These are phyloP conservation scores for Aricia agestis DNA, from an alignment of 1,140 invertebrate species.

Conservation along the genomic window DNA sequence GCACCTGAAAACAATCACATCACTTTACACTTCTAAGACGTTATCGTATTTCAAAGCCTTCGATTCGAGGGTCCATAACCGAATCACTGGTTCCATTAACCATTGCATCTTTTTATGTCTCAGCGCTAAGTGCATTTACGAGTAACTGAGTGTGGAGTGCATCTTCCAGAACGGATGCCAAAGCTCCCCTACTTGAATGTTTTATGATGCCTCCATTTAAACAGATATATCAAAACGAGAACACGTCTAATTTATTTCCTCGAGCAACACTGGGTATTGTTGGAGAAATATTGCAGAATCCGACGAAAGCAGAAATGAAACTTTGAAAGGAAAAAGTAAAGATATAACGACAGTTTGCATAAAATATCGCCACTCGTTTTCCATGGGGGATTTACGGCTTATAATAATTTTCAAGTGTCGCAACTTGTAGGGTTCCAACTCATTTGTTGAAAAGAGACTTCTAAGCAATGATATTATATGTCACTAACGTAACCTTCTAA, in stretches of 20 bases:
- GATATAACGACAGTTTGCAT: neutral
- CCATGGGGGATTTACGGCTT: neutral
- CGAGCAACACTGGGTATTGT: slow-evolving; percentile 24
- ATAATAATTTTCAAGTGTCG: slow-evolving; percentile 3
- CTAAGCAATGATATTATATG: no score
- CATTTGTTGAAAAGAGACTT: neutral
- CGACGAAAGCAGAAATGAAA: neutral
- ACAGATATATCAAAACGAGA: slow-evolving; percentile 42
- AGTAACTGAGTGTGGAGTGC: slow-evolving; percentile 49
- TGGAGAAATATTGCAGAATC: slow-evolving; percentile 10
- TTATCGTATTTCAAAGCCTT: slow-evolving; percentile 32
- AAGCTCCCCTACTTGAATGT: slow-evolving; percentile 46
- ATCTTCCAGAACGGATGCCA: slow-evolving; percentile 46
- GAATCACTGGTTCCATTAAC: slow-evolving; percentile 52
- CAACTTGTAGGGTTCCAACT: neutral
- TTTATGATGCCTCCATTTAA: slow-evolving; percentile 50
- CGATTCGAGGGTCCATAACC: slow-evolving; percentile 40
- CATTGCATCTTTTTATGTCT: slow-evolving; percentile 64
- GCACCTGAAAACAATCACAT: neutral
- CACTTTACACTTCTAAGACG: slow-evolving; percentile 5
- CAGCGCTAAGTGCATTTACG: slow-evolving; percentile 67
- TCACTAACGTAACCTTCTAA: no score
- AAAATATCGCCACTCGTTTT: slow-evolving; percentile 5
- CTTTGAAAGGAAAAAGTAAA: neutral
- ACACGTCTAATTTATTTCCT: slow-evolving; percentile 35